Evolutionary conservation across 1,140 invertebrate genomes (phyloP).

Genomic region (Leptonema lineaticorne): DNA sequence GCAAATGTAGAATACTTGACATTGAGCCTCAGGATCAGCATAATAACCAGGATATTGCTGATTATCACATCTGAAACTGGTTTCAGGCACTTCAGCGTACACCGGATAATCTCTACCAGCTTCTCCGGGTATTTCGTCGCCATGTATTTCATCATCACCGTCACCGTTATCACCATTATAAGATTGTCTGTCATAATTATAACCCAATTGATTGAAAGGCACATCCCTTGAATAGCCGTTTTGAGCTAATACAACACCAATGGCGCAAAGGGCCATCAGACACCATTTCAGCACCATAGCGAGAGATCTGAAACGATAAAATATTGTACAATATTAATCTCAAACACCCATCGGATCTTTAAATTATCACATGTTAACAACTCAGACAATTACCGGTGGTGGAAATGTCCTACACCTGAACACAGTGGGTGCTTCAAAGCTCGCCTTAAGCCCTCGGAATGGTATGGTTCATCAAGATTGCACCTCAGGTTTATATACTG

Average conservation of each 20-base stretch:
- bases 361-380: no score
- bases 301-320: slow-evolving; percentile 4
- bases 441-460: not conserved
- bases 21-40: slow-evolving; percentile 54
- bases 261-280: slow-evolving; percentile 5
- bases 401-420: no score
- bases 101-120: slow-evolving; percentile 63
- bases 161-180: not conserved
- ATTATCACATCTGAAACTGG: slow-evolving; percentile 57
- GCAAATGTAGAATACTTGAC: slow-evolving; percentile 59
- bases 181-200: slow-evolving; percentile 8
- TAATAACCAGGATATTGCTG: slow-evolving; percentile 57
- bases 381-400: no score
- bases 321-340: not conserved
- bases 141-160: slow-evolving; percentile 18
- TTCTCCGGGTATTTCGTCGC: slow-evolving; percentile 39
- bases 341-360: no score
- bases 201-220: slow-evolving; percentile 33
- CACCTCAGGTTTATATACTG: slow-evolving; percentile 12
- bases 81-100: slow-evolving; percentile 59
- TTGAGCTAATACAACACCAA: slow-evolving; percentile 27
- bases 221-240: slow-evolving; percentile 34
- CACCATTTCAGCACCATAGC: slow-evolving; percentile 22
- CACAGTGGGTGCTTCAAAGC: not conserved
- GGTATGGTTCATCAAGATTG: slow-evolving; percentile 3